Evolutionary conservation across 1,140 invertebrate species (phyloP).

Genomic region (Tribolium castaneum): DNA sequence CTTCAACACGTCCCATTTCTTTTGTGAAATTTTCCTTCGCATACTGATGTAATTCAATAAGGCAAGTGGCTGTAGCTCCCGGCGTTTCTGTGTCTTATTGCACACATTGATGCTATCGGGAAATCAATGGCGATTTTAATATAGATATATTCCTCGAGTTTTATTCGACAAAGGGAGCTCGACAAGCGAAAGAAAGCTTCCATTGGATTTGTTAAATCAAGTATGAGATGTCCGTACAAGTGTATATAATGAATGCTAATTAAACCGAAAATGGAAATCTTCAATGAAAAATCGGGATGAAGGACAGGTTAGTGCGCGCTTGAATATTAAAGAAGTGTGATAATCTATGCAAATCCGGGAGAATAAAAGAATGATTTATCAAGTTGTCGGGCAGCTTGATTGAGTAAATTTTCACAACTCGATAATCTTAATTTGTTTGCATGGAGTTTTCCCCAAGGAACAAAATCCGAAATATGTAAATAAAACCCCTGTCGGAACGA

Average conservation of each 20-base stretch:
- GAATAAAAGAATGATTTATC: constrained; percentile 16
- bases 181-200: background rate
- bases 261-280: constrained; percentile 12
- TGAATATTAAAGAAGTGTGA: constrained; percentile 18
- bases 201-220: background rate
- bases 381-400: constrained; percentile 7
- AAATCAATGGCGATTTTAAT: constrained; percentile 25
- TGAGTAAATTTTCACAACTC: background rate
- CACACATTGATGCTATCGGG: background rate
- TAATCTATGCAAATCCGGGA: constrained; percentile 25
- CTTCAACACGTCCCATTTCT: constrained; percentile 6
- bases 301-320: constrained; percentile 7
- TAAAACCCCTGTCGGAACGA: background rate
- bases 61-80: background rate
- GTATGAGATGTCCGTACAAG: background rate
- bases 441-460: background rate
- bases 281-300: constrained; percentile 7
- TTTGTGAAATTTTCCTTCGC: constrained; percentile 4
- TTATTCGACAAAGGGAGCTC: background rate
- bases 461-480: background rate
- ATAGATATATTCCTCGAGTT: background rate
- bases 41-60: constrained; percentile 32
- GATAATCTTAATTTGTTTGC: background rate
- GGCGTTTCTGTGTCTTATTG: constrained; percentile 1
- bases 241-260: constrained; percentile 18